Evolutionary conservation across 2,888 invertebrate genomes (phyloP).

Genomic region (Stenurella melanura): DNA sequence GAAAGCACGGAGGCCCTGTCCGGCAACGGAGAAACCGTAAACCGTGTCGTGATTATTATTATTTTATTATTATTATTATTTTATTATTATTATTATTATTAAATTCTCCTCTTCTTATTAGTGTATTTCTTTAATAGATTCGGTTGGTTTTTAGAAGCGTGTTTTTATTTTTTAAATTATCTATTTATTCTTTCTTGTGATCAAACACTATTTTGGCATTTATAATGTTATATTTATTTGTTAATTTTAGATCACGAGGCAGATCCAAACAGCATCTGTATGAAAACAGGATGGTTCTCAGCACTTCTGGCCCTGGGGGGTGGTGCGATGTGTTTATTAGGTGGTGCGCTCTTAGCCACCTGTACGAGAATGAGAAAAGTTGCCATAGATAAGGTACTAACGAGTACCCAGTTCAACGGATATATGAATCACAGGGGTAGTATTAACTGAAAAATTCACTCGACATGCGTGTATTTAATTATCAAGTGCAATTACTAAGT

Average conservation of each 20-base stretch:
- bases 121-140: too few species aligned
- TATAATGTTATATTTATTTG: neutral
- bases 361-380: conserved; percentile 83
- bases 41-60: too few species aligned
- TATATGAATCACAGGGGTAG: conserved; percentile 73
- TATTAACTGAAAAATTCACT: conserved; percentile 67
- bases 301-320: conserved; percentile 74
- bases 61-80: too few species aligned
- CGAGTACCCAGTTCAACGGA: conserved; percentile 69
- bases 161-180: too few species aligned
- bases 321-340: conserved; percentile 79
- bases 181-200: too few species aligned
- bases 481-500: conserved; percentile 22
- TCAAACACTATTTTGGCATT: too few species aligned
- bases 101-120: too few species aligned
- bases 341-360: conserved; percentile 83
- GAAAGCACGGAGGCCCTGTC: too few species aligned
- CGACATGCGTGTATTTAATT: neutral
- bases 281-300: conserved; percentile 75
- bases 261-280: conserved; percentile 70
- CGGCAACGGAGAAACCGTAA: too few species aligned
- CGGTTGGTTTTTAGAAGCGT: too few species aligned
- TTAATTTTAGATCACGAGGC: conserved; percentile 56
- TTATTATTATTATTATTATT: too few species aligned
- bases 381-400: conserved; percentile 72